Percentiles rank a stretch among this genome's conserved stretches.
phyloP scores from a whole-genome alignment of 2,888 invertebrate genomes.

The Cryptus armator region DNA sequence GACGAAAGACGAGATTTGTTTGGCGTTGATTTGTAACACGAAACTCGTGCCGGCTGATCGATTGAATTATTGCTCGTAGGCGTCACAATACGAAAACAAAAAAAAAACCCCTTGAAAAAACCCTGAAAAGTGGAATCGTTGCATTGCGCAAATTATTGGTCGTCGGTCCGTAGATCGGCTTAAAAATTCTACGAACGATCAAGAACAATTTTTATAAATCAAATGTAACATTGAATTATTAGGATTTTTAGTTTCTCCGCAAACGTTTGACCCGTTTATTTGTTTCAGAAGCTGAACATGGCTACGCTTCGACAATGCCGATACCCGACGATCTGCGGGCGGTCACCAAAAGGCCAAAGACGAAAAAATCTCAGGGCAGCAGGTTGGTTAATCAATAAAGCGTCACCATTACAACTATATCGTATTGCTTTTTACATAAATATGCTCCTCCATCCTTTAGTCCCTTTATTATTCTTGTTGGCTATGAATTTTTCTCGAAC shows the following conservation, averaged over 20 bases:
- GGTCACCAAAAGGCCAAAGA: constrained; percentile 91
- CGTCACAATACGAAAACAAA: no score
- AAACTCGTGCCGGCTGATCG: constrained; percentile 1
- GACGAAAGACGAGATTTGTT: constrained; percentile 20
- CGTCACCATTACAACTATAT: constrained; percentile 63
- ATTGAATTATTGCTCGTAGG: constrained; percentile 42
- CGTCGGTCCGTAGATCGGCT: no score
- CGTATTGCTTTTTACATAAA: neutral
- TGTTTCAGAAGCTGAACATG: constrained; percentile 93
- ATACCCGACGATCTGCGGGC: constrained; percentile 91
- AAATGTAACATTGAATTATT: neutral
- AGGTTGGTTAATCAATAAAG: constrained; percentile 87
- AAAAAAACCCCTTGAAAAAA: no score
- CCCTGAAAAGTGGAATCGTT: no score
- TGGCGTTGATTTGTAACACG: neutral
- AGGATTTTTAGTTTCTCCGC: neutral
- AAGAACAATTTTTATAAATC: no score
- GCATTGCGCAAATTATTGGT: no score
- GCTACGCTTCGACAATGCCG: constrained; percentile 94
- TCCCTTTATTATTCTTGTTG: neutral
- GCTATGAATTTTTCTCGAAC: neutral
- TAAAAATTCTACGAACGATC: no score
- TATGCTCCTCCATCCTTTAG: neutral
- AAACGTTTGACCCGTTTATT: constrained; percentile 44
- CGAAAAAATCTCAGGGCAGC: constrained; percentile 96